These are phyloP conservation scores for Drosophila cognata DNA, from an alignment of 2,888 invertebrate species.

Conservation along the genomic window DNA sequence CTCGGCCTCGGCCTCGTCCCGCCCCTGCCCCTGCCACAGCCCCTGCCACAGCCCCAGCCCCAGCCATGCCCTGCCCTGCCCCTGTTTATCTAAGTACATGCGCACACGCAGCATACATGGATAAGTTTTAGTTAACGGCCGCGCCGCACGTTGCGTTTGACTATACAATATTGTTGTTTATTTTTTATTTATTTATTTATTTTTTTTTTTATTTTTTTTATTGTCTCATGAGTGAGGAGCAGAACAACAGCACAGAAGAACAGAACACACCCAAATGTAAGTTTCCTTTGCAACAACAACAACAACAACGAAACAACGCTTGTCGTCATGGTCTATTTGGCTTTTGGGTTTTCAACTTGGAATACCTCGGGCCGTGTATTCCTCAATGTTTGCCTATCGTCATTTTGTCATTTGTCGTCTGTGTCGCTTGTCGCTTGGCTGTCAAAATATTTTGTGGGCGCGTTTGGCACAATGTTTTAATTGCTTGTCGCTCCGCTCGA, in stretches of 20 bases:
- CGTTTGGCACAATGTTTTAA: conserved; percentile 68
- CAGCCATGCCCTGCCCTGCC: not conserved
- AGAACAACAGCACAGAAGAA: conserved; percentile 26
- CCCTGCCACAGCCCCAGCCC: not conserved
- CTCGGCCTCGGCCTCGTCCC: not conserved
- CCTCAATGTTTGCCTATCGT: conserved; percentile 32
- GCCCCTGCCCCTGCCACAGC: not conserved
- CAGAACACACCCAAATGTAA: conserved; percentile 61
- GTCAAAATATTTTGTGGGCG: conserved; percentile 59
- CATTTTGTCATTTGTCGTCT: conserved; percentile 28
- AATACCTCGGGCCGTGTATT: conserved; percentile 15
- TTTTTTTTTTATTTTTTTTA: conserved; percentile 7
- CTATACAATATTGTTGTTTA: conserved; percentile 26
- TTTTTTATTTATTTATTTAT: conserved; percentile 26
- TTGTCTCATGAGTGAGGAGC: conserved; percentile 42
- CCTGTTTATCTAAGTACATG: conserved; percentile 37
- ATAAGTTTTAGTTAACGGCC: conserved; percentile 41
- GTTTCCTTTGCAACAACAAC: conserved; percentile 38
- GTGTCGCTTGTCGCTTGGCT: conserved; percentile 33
- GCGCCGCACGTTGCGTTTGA: conserved; percentile 28
- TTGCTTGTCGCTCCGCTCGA: conserved; percentile 45
- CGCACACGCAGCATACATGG: conserved; percentile 38
- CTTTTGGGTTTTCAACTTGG: conserved; percentile 61
- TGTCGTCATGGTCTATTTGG: conserved; percentile 73
- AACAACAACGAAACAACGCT: conserved; percentile 27